Conservation (phyloP, 2,797 vertebrate genomes). For the Enteromius afrohamiltoni region DNA sequence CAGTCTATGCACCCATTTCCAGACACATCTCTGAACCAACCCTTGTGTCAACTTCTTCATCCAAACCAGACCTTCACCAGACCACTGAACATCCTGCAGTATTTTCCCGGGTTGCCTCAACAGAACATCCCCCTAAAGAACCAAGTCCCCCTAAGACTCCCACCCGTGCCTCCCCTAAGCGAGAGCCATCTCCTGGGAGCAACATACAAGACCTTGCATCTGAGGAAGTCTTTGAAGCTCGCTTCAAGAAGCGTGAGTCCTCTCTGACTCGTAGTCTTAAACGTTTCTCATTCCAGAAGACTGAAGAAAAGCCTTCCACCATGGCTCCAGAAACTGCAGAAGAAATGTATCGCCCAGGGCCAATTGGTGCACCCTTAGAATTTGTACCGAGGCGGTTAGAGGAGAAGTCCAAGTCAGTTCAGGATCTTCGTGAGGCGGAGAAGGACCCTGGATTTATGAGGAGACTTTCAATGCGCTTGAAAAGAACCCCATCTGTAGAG, state of each 20-base stretch:
- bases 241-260: slow-evolving; percentile 93
- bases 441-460: slow-evolving; percentile 91
- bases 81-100: slow-evolving; percentile 81
- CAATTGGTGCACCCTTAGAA: slow-evolving; percentile 88
- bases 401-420: slow-evolving; percentile 92
- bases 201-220: slow-evolving; percentile 89
- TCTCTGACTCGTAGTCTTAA: slow-evolving; percentile 89
- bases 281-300: slow-evolving; percentile 87
- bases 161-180: slow-evolving; percentile 63
- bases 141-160: slow-evolving; percentile 73
- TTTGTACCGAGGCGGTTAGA: slow-evolving; percentile 76
- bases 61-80: slow-evolving; percentile 60
- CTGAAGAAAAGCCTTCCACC: slow-evolving; percentile 80
- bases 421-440: slow-evolving; percentile 88
- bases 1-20: slow-evolving; percentile 51
- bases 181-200: slow-evolving; percentile 60
- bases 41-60: slow-evolving; percentile 41
- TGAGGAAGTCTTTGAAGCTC: slow-evolving; percentile 92
- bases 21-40: slow-evolving; percentile 57
- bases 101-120: slow-evolving; percentile 81
- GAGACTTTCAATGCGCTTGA: slow-evolving; percentile 88
- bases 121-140: slow-evolving; percentile 77
- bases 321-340: slow-evolving; percentile 76
- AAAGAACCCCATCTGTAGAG: slow-evolving; percentile 84
- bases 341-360: slow-evolving; percentile 91